Base-by-base conservation (phyloP, 1,140 invertebrate genomes). In the Hydropsyche tenuis region DNA sequence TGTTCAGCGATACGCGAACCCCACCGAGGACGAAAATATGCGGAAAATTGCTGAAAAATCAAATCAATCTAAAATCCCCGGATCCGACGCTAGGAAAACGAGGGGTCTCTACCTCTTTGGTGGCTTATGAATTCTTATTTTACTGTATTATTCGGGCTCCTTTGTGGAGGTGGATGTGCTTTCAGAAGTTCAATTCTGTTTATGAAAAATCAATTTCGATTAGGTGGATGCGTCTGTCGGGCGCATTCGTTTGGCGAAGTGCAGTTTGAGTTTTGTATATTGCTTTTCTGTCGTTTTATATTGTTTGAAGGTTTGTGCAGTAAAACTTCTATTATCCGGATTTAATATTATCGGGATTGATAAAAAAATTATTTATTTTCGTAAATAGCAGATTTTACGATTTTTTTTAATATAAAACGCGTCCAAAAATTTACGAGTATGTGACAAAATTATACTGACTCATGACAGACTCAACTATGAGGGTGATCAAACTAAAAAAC, bases 31-130 rank as follows among this genome's bases (percentile, higher is more conserved):
- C 48, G 69, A 74, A 75, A 74, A 73, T 72, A 70, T 77, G 51
- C 71, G 53, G 0, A 70, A 77, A 77, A 77, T 77, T 74, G 73
- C 53, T 73, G 76, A 77, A 77, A 77, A 77, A 77, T 77, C 71
- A 69, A 77, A 77, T 77, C 73, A 77, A 77, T 77, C 71, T 46
- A 74, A 77, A 77, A 74, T 69, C 69, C 69, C 63, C 75, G 56
- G 71, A 76, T 73, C 27, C 62, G 14, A 63, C 20, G 62, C 42
- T 22, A 6, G 42, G 23, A 51, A 53, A 37, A 62, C 23, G 12
- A 51, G 18, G 18, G 46, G 14, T 37, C 3, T 9, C 30, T 37
- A 6, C 18, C 16, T 53, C 48, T 53, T 53, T 53, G 48, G 18
- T 53, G 48, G 48, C 48, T 53, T 53, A 53, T 53, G 56, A 60